phyloP scores from a whole-genome alignment of 2,888 invertebrate genomes.

The Dryococelus australis region DNA sequence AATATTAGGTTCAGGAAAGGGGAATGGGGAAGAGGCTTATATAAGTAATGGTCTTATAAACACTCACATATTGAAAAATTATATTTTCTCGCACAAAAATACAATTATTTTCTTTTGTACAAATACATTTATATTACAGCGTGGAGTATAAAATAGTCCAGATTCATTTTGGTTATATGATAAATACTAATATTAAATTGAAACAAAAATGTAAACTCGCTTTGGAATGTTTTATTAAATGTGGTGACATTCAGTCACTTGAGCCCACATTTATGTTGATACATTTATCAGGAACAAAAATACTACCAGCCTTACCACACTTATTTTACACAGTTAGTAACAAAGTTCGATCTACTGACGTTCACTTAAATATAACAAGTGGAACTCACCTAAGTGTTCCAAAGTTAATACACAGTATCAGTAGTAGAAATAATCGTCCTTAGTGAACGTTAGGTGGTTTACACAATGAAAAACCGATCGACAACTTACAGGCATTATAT shows the following conservation, averaged over 20 bases:
- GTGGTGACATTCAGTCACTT: not conserved
- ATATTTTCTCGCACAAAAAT: slow-evolving; percentile 16
- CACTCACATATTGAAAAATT: slow-evolving; percentile 2
- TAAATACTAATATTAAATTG: not conserved
- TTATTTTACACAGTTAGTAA: not conserved
- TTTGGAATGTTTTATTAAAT: not conserved
- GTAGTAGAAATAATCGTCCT: not conserved
- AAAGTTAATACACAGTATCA: not conserved
- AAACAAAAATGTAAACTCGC: not conserved
- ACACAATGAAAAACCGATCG: too few relatives aligned
- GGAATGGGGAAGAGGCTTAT: not conserved
- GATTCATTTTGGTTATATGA: not conserved
- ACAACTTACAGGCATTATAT: too few relatives aligned
- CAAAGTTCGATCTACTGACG: not conserved
- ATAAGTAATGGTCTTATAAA: not conserved
- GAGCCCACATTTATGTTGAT: not conserved
- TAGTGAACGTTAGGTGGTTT: not conserved
- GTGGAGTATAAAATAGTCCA: slow-evolving; percentile 9
- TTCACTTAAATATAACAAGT: not conserved
- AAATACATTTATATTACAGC: not conserved
- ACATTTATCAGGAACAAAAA: not conserved
- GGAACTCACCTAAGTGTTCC: not conserved
- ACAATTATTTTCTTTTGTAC: not conserved
- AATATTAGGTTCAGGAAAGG: too few relatives aligned
- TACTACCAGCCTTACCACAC: not conserved